Conservation (phyloP, 2,113 vertebrate genomes). For the Ceyx cyanopectus region DNA sequence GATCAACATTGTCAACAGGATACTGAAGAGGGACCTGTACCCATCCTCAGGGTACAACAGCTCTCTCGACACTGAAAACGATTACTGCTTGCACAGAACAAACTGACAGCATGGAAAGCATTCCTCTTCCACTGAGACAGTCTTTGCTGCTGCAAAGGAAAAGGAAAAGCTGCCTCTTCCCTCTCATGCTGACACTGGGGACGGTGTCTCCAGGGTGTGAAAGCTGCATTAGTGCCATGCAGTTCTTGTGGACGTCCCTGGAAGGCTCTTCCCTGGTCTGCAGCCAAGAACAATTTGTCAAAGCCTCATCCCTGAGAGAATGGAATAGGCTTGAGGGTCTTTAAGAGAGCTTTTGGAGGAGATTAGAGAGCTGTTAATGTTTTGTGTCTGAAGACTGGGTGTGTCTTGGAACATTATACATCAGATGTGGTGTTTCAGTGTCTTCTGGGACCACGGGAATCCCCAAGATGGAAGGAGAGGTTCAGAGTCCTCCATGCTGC, state of each 20-base stretch:
- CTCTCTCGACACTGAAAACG: slow-evolving; percentile 79
- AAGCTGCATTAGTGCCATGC: not conserved
- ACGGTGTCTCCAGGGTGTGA: not conserved
- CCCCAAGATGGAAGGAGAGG: not conserved
- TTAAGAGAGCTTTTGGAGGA: not conserved
- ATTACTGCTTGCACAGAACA: slow-evolving; percentile 73
- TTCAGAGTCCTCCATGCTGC: not conserved
- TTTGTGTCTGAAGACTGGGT: not conserved
- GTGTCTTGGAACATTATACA: not conserved
- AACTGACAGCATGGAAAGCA: slow-evolving; percentile 51
- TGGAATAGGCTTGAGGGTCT: not conserved
- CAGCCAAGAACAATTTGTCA: not conserved
- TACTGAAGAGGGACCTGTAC: slow-evolving; percentile 77
- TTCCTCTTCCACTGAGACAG: not conserved
- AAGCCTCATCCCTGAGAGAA: not conserved
- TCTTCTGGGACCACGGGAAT: not conserved
- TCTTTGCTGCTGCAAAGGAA: not conserved
- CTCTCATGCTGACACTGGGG: not conserved
- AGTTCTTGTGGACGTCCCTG: not conserved
- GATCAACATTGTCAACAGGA: slow-evolving; percentile 71
- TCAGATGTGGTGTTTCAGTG: not conserved
- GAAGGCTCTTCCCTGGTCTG: not conserved
- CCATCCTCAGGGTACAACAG: slow-evolving; percentile 77
- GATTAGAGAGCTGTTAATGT: not conserved
- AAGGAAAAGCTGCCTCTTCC: slow-evolving; percentile 15